These are phyloP conservation scores for Hippocampus kuda DNA, from an alignment of 2,797 vertebrate species.

Conservation along the genomic window DNA sequence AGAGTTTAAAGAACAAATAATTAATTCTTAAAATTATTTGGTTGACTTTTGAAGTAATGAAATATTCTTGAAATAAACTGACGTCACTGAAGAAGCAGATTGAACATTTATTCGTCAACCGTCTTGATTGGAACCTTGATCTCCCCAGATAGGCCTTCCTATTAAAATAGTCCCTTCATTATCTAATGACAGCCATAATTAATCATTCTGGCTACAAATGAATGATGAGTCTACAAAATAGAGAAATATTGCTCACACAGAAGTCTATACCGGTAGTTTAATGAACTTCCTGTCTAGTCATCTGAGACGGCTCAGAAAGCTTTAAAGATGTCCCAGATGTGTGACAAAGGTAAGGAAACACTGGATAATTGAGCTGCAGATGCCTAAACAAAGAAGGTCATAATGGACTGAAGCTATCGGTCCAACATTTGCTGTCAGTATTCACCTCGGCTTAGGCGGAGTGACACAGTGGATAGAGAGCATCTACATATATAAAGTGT, in stretches of 20 bases:
- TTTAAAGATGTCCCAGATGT: constrained; percentile 3
- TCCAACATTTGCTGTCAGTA: neutral
- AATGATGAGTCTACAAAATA: neutral
- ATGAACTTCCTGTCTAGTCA: constrained; percentile 3
- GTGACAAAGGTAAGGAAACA: constrained; percentile 1
- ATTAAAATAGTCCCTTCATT: neutral
- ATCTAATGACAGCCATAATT: neutral
- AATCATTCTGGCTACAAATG: neutral
- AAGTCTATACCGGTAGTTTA: neutral
- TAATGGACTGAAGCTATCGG: neutral
- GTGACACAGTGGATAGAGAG: neutral
- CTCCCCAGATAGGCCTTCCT: neutral
- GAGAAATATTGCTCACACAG: neutral
- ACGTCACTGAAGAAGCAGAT: neutral
- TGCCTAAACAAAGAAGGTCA: neutral
- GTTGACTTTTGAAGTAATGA: neutral
- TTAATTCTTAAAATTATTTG: neutral
- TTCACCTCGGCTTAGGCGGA: neutral
- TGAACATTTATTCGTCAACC: neutral
- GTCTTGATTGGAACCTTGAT: neutral
- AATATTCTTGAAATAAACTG: neutral
- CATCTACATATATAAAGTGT: neutral
- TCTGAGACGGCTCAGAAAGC: neutral
- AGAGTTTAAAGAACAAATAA: neutral
- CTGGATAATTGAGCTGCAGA: constrained; percentile 3